Percentiles rank a stretch among this genome's conserved stretches.
These are phyloP conservation scores for Fopius arisanus DNA, from an alignment of 1,140 invertebrate species.

Conservation along the genomic window DNA sequence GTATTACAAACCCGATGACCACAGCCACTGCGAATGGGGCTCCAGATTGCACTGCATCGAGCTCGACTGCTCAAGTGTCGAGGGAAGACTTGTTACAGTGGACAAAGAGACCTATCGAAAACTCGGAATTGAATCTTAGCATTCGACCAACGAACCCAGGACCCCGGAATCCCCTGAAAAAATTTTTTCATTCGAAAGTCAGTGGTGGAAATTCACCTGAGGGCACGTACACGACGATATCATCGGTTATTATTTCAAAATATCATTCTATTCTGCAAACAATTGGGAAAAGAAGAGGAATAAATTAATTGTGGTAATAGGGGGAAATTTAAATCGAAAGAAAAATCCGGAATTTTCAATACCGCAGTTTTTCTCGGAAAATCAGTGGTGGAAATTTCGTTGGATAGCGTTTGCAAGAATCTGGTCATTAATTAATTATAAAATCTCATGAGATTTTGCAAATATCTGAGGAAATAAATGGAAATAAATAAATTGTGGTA, in stretches of 20 bases:
- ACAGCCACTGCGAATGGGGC: slow-evolving; percentile 68
- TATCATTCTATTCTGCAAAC: too few species aligned
- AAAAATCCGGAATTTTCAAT: too few species aligned
- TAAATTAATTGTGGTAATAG: too few species aligned
- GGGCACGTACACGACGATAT: not conserved
- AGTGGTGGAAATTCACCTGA: slow-evolving; percentile 14
- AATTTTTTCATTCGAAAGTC: not conserved
- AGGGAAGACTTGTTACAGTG: slow-evolving; percentile 61
- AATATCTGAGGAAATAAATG: too few species aligned
- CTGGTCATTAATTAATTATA: too few species aligned
- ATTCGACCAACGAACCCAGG: not conserved
- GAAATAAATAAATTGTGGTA: too few species aligned
- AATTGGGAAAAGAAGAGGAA: too few species aligned
- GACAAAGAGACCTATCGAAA: slow-evolving; percentile 64
- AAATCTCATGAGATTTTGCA: too few species aligned
- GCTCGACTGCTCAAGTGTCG: slow-evolving; percentile 65
- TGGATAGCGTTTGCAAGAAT: too few species aligned
- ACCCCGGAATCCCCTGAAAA: not conserved
- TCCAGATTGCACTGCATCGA: slow-evolving; percentile 68
- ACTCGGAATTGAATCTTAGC: slow-evolving; percentile 55
- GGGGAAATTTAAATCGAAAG: too few species aligned
- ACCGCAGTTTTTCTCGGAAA: not conserved
- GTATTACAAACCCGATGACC: slow-evolving; percentile 65
- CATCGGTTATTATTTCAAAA: too few species aligned
- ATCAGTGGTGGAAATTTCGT: slow-evolving; percentile 6